A percentile compares a stretch with the other conserved stretches of the same genome.
These are phyloP conservation scores for Taphrorychus bicolor DNA, from an alignment of 2,888 invertebrate genomes.

Conservation along the genomic window DNA sequence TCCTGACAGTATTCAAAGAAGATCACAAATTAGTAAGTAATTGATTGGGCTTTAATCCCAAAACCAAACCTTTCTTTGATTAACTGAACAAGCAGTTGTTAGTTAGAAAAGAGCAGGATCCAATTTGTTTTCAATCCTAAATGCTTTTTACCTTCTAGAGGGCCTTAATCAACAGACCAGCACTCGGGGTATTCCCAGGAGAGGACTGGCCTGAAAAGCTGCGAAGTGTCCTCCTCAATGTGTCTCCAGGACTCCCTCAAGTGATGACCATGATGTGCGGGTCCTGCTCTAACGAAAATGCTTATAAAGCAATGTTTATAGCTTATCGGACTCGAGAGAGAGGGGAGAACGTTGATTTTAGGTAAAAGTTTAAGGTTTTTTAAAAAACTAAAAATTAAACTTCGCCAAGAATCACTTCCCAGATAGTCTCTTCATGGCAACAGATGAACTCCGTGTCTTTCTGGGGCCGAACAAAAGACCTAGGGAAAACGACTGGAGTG, in stretches of 20 bases:
- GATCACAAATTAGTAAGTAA: constrained; percentile 48
- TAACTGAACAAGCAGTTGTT: no score
- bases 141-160: constrained; percentile 62
- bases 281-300: constrained; percentile 97
- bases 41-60: not conserved
- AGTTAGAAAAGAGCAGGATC: no score
- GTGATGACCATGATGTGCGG: constrained; percentile 98
- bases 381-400: not conserved
- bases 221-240: constrained; percentile 67
- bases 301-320: constrained; percentile 92
- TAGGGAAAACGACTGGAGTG: no score
- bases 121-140: no score
- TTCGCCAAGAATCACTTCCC: no score
- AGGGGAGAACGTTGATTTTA: constrained; percentile 66
- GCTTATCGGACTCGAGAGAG: constrained; percentile 80
- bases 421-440: no score
- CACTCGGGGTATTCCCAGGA: constrained; percentile 92
- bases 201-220: constrained; percentile 85
- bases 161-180: constrained; percentile 89
- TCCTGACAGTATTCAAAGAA: constrained; percentile 71
- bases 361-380: constrained; percentile 11
- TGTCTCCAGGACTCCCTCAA: constrained; percentile 75
- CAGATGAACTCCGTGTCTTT: no score
- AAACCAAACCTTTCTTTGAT: not conserved
- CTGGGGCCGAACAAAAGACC: no score